Evolutionary conservation across 1,140 invertebrate genomes (phyloP).

Genomic region (Drosophila serrata): DNA sequence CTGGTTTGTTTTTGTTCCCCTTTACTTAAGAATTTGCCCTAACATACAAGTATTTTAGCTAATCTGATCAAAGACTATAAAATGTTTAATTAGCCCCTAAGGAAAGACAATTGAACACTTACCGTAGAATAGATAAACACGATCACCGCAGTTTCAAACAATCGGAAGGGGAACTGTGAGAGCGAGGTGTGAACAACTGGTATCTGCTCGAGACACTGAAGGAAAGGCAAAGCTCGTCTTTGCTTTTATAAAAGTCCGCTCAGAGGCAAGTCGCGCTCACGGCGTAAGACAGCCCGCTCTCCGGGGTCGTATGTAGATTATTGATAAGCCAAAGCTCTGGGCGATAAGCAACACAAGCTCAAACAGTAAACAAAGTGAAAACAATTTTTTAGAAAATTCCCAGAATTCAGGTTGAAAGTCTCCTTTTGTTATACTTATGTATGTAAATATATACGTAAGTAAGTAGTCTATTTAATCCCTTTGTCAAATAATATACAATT

Average conservation of each 20-base stretch:
- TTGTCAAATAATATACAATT: conserved; percentile 1
- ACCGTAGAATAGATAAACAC: conserved; percentile 43
- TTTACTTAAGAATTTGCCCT: not conserved
- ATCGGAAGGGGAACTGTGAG: conserved; percentile 9
- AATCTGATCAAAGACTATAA: conserved; percentile 12
- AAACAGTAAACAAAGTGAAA: conserved; percentile 62
- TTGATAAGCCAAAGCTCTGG: conserved; percentile 51
- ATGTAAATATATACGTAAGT: conserved; percentile 8
- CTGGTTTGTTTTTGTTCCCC: not conserved
- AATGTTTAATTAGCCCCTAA: conserved; percentile 2
- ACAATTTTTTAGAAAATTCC: conserved; percentile 47
- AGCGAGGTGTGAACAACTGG: conserved; percentile 39
- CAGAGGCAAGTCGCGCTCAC: conserved; percentile 17
- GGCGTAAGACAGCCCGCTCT: conserved; percentile 16
- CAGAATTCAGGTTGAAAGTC: conserved; percentile 44
- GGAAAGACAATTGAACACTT: conserved; percentile 43
- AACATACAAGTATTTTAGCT: not conserved
- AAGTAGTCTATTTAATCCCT: conserved; percentile 19
- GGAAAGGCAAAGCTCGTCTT: conserved; percentile 54
- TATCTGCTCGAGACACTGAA: conserved; percentile 64
- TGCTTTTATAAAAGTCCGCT: conserved; percentile 67
- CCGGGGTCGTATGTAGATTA: conserved; percentile 25
- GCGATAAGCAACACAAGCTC: conserved; percentile 15
- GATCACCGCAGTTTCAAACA: conserved; percentile 33
- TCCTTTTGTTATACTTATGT: conserved; percentile 19